Evolutionary conservation across 1,140 invertebrate genomes (phyloP), one percentile per base, ranked within the genome.

Genomic region (Rhagoletis pomonella): DNA sequence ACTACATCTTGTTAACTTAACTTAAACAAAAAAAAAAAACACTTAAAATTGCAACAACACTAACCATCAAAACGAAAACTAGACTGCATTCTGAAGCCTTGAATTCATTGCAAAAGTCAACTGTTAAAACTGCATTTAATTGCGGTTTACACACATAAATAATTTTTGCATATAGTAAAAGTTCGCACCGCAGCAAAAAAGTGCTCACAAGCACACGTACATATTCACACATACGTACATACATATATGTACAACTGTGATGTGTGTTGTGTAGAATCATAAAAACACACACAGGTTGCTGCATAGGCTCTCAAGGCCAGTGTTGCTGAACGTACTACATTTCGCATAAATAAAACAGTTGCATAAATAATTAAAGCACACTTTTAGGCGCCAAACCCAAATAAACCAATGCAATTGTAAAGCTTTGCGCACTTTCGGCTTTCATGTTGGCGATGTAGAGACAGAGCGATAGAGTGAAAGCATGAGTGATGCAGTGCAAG

Each of bases 101-200:
- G 44, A 77, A 77, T 14, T 77, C 12, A 47, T 12, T 17, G 14
- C 39, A 17, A 50, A 77, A 77, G 42, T 10, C n/a, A 17, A 77
- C 19, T n/a, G 69, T n/a, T 50, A 17, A 77, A 77, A 42, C 42
- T 44, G 44, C 69, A 77, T 44, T 77, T 77, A 77, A 77, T 69
- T 69, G 65, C 65, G 65, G 42, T 69, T 69, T 69, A 29, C 14
- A 44, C 9, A 12, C 10, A 47, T 77, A 17, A 44, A 47, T 77
- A 77, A 77, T 77, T 77, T 77, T 29, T 29, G 29, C 47, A 50
- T 44, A 67, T 39, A 39, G 29, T 67, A 42, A 67, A 67, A 67
- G 3, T 39, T 29, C 65, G 65, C 65, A 67, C 64, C 19, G n/a
- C 0, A 4, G 42, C 2, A 14, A 19, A 67, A n/a, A 42, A 7